Base-by-base conservation (phyloP, 2,888 invertebrate species). In the Emesis furor region DNA sequence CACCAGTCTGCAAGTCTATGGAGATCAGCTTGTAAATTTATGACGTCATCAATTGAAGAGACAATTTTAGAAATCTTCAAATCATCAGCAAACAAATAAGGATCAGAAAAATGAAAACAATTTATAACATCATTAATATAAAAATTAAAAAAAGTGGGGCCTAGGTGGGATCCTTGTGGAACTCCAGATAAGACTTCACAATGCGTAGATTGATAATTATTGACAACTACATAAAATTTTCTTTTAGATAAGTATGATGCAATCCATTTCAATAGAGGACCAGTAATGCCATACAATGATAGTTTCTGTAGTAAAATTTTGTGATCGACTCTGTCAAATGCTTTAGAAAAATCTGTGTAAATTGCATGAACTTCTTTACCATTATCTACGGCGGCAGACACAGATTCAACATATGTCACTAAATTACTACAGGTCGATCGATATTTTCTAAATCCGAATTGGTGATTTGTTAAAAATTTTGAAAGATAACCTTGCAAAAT, bases 381-480 rank as follows among this genome's bases (percentile, higher is more conserved):
- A 14, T 42, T 32, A 69, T 89, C 89, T 0, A 89, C 7, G 0
- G 69, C 42, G 17, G 80, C 68, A 5, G 76, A 37, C 7, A 89
- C 0, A 39, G 71, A 12, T 37, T 84, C 39, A 3, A 74, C 30
- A 30, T 71, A 80, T 24, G 14, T 51, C 3, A 59, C 55, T 24
- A 89, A 62, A 37, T 89, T 89, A 0, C 85, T 84, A 3, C 51
- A n/a, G 1, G 83, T 85, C 0, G 89, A 90, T 10, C 82, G 75
- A 1, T 35, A 51, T 39, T 72, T 73, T 0, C 82, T 35, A 59
- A 90, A 90, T 2, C 76, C 76, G 30, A 76, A 73, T 39, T 80
- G 80, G 14, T 73, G 12, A 12, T 35, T 10, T 2, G 67, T 32
- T 39, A 78, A 3, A n/a, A 73, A 55, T 17, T 73, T 30, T 14